Conservation (phyloP, 2,113 vertebrate genomes). For the Syngnathus typhle region DNA sequence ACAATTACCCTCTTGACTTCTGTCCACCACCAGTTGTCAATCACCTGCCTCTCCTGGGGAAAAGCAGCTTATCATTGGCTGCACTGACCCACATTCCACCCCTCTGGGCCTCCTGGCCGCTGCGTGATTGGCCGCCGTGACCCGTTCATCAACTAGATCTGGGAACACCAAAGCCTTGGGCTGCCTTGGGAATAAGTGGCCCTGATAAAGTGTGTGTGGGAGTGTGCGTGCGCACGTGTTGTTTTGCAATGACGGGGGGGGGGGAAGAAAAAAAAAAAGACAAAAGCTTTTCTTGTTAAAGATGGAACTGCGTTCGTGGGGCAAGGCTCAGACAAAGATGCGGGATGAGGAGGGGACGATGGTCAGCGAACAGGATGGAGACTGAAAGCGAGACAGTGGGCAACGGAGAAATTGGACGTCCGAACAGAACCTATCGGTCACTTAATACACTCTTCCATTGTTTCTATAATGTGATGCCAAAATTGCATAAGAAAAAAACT, state of each 20-base stretch:
- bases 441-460: not conserved
- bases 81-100: conserved; percentile 54
- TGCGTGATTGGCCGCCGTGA: conserved; percentile 67
- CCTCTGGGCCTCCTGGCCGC: conserved; percentile 55
- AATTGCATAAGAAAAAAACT: no score
- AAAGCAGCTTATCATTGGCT: conserved; percentile 45
- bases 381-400: not conserved
- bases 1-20: conserved; percentile 66
- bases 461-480: not conserved
- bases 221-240: conserved; percentile 46
- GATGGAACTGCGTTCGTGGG: conserved; percentile 36
- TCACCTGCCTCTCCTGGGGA: conserved; percentile 41
- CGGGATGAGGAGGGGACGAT: conserved; percentile 4
- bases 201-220: conserved; percentile 58
- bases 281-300: conserved; percentile 48
- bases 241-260: conserved; percentile 20
- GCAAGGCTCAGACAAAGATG: conserved; percentile 24
- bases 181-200: conserved; percentile 62
- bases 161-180: conserved; percentile 60
- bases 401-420: not conserved
- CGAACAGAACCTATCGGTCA: not conserved
- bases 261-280: conserved; percentile 31
- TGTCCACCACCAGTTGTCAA: conserved; percentile 67
- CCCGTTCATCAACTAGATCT: conserved; percentile 55
- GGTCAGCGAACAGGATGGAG: conserved; percentile 1